A percentile compares a stretch with the other conserved stretches of the same genome.
These are phyloP conservation scores for Adineta ricciae DNA, from an alignment of 2,888 invertebrate species.

Conservation along the genomic window DNA sequence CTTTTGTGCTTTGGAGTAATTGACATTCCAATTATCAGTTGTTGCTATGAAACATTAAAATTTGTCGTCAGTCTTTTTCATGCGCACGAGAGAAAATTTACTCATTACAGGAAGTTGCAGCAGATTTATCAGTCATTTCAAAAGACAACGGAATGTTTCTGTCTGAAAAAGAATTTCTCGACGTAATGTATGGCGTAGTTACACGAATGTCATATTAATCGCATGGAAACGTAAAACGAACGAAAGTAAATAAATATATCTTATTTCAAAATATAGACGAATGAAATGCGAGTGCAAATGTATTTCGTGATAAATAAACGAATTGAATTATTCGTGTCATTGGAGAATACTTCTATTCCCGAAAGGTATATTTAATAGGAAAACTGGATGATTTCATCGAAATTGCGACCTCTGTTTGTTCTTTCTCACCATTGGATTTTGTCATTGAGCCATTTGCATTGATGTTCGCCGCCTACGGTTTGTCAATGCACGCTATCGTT, in stretches of 20 bases:
- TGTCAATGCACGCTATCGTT: not conserved
- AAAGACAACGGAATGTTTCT: too few species aligned
- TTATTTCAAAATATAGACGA: not conserved
- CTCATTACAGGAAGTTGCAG: too few species aligned
- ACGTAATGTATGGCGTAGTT: too few species aligned
- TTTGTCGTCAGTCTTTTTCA: too few species aligned
- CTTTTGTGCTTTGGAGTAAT: not conserved
- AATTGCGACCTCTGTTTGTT: not conserved
- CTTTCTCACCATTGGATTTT: not conserved
- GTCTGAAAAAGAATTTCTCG: too few species aligned
- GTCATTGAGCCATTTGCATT: not conserved
- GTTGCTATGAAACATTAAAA: not conserved
- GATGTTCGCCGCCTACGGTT: not conserved
- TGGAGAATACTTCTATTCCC: not conserved
- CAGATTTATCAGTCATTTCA: too few species aligned
- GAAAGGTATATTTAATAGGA: not conserved
- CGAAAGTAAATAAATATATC: not conserved
- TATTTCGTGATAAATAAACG: too few species aligned
- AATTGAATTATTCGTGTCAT: too few species aligned
- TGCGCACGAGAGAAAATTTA: too few species aligned
- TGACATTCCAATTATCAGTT: not conserved
- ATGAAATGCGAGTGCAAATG: too few species aligned
- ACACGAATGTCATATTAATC: not conserved
- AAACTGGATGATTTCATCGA: not conserved
- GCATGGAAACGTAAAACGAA: not conserved